Evolutionary conservation across 2,113 vertebrate genomes (phyloP).

Genomic region (Pan troglodytes): DNA sequence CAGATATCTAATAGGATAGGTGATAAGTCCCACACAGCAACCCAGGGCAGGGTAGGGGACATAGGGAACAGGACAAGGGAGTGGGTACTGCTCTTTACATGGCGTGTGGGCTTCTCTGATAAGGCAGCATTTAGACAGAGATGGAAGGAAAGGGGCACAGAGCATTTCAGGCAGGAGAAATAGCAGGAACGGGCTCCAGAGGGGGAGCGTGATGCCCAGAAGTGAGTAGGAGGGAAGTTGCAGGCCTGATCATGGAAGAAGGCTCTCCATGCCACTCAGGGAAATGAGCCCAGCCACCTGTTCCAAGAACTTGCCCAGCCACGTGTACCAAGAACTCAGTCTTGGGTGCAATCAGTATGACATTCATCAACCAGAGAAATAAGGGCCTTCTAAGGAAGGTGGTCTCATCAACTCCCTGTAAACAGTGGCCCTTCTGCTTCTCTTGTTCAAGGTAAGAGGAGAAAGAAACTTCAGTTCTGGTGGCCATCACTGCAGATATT

Average conservation of each 20-base stretch:
- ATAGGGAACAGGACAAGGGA: fast-evolving
- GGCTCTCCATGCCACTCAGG: background rate
- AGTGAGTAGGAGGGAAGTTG: background rate
- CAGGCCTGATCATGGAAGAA: background rate
- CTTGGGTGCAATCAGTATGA: background rate
- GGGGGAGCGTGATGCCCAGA: background rate
- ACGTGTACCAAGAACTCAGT: background rate
- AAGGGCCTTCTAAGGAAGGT: background rate
- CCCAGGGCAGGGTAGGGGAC: background rate
- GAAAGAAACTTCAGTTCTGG: background rate
- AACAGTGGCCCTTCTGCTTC: background rate
- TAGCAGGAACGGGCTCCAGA: background rate
- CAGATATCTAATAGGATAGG: background rate
- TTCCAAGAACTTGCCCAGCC: no score
- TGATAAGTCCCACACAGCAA: background rate
- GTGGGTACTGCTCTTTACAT: background rate
- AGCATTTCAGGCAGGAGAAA: background rate
- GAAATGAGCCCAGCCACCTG: background rate
- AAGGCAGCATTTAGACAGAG: background rate
- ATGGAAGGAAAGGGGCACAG: background rate
- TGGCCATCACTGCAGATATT: background rate
- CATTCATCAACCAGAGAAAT: background rate
- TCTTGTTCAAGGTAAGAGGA: background rate
- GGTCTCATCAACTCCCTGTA: background rate
- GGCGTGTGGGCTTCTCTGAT: background rate